Evolutionary conservation across 2,113 vertebrate genomes (phyloP).

Genomic region (Triplophysa rosa): DNA sequence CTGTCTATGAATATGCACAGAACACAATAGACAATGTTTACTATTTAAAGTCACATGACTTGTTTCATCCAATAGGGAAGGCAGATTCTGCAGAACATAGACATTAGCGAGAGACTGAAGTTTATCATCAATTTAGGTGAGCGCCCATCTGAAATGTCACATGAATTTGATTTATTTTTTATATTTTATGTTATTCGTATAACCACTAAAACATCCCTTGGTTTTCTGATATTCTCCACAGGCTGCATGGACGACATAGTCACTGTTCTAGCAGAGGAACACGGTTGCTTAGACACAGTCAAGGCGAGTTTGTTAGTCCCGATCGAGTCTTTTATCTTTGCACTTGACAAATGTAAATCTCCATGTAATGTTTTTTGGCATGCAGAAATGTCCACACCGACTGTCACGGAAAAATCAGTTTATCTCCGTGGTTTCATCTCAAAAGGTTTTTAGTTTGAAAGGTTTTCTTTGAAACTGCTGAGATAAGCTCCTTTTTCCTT

Average conservation of each 20-base stretch:
- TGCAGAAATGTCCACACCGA: neutral
- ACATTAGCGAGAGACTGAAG: conserved; percentile 89
- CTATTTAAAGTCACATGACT: neutral
- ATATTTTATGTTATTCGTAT: too few relatives aligned
- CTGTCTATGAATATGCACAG: too few relatives aligned
- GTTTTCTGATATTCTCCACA: conserved; percentile 58
- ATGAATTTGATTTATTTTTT: neutral
- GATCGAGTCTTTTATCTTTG: neutral
- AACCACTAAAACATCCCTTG: neutral
- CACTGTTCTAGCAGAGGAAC: conserved; percentile 91
- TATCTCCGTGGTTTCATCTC: conserved; percentile 7
- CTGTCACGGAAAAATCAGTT: neutral
- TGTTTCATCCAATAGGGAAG: conserved; percentile 77
- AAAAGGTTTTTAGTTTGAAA: conserved; percentile 11
- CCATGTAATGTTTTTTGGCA: neutral
- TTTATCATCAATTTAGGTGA: conserved; percentile 91
- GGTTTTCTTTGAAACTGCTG: conserved; percentile 5
- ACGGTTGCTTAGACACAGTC: conserved; percentile 89
- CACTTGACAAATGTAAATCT: neutral
- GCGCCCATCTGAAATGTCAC: conserved; percentile 50
- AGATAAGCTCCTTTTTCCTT: conserved; percentile 5
- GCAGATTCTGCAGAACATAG: conserved; percentile 88
- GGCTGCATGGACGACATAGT: conserved; percentile 92
- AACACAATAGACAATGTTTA: neutral
- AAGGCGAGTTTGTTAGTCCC: conserved; percentile 74